These are phyloP conservation scores for Semotilus atromaculatus DNA, from an alignment of 2,797 vertebrate genomes.

Conservation along the genomic window DNA sequence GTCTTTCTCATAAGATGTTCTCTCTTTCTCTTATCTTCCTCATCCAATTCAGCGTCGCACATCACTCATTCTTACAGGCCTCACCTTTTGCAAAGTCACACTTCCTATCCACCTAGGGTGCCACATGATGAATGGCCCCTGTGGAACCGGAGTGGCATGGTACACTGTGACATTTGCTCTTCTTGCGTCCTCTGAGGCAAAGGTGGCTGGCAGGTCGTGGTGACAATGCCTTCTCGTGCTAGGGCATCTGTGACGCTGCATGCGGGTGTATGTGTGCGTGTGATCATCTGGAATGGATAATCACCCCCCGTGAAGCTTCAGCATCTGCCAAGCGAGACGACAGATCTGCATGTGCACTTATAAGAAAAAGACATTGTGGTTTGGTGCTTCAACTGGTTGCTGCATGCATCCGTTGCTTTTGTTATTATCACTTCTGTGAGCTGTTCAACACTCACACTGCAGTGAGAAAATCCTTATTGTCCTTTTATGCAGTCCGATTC, in stretches of 20 bases:
- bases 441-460: constrained; percentile 32
- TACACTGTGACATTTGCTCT: constrained; percentile 61
- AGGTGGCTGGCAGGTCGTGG: constrained; percentile 38
- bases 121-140: constrained; percentile 61
- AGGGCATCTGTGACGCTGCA: constrained; percentile 9
- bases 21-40: neutral
- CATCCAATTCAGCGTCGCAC: neutral
- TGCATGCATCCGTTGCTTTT: neutral
- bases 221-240: constrained; percentile 40
- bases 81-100: constrained; percentile 51
- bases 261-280: constrained; percentile 36
- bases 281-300: constrained; percentile 40
- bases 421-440: constrained; percentile 42
- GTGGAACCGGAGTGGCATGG: constrained; percentile 48
- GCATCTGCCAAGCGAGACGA: constrained; percentile 32
- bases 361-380: neutral
- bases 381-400: constrained; percentile 6
- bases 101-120: constrained; percentile 41
- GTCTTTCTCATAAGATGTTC: neutral
- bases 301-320: constrained; percentile 28
- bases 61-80: constrained; percentile 8
- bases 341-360: constrained; percentile 21
- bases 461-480: constrained; percentile 41
- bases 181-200: constrained; percentile 43
- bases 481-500: constrained; percentile 21